Evolutionary conservation across 2,113 vertebrate species (phyloP).

Genomic region (Electrona antarctica): DNA sequence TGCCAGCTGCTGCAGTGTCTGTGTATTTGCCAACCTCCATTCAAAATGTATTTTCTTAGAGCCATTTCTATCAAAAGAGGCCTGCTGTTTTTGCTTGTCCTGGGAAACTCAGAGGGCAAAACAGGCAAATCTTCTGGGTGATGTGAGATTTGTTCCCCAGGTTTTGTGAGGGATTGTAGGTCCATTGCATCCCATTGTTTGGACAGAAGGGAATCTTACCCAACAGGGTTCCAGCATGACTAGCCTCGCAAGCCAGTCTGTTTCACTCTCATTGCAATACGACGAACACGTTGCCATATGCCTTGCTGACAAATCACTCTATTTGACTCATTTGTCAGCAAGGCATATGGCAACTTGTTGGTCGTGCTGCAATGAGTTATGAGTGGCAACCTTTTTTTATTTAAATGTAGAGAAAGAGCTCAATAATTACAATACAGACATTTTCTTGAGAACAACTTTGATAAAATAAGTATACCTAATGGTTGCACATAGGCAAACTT

Average conservation of each 20-base stretch:
- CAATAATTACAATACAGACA: too few relatives aligned
- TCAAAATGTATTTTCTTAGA: conserved; percentile 56
- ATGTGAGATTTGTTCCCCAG: conserved; percentile 27
- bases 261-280: background rate
- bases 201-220: conserved; percentile 43
- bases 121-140: conserved; percentile 34
- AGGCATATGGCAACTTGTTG: conserved; percentile 8
- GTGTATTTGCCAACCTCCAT: conserved; percentile 57
- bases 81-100: conserved; percentile 59
- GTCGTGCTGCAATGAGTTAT: conserved; percentile 6
- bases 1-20: conserved; percentile 63
- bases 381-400: background rate
- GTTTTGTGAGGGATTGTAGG: conserved; percentile 42
- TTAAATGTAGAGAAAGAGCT: too few relatives aligned
- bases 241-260: too few relatives aligned
- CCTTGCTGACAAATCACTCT: conserved; percentile 36
- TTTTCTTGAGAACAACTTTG: too few relatives aligned
- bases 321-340: conserved; percentile 15
- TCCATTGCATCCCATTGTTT: conserved; percentile 52
- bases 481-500: too few relatives aligned
- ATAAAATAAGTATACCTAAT: too few relatives aligned
- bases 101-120: conserved; percentile 34
- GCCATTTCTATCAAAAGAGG: conserved; percentile 36
- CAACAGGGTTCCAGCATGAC: conserved; percentile 28
- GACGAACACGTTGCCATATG: conserved; percentile 46